Evolutionary conservation across 2,888 invertebrate genomes (phyloP), one percentile per base, ranked within the genome.

Genomic region (Coecobrya sp.): DNA sequence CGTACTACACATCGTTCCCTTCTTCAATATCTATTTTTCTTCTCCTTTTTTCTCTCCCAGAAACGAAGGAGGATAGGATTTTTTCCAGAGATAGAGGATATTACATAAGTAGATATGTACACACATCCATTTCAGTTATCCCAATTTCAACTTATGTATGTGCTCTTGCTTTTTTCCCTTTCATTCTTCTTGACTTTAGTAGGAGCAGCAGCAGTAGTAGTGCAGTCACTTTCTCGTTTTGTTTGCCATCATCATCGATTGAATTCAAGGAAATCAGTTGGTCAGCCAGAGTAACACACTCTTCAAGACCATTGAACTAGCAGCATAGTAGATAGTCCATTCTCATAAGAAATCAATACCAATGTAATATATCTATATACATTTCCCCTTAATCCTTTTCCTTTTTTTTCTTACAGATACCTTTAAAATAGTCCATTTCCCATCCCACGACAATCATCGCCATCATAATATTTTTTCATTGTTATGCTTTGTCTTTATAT

Each of bases 221-320:
- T 70, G 36, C 49, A 73, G 73, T 73, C 25, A 42, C n/a, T 45
- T 45, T 42, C 22, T 36, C 22, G 36, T 73, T 49, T 76, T 55
- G 55, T 73, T 86, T 55, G 73, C 86, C 30, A 59, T 76, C 49
- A 52, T 73, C 30, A 86, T 76, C 45, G 73, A 86, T 76, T 59
- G 73, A 86, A 55, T 76, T 73, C 59, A 76, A 55, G 42, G 22
- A 65, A 86, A 86, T 86, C 86, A 86, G 86, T 86, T 86, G 86
- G 86, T 76, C 86, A 86, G 86, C 73, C 52, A 27, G n/a, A n/a
- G 85, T 13, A 70, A 27, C 70, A 70, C 70, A n/a, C 36, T 36
- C 27, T 65, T 27, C 25, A 59, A 65, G 65, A 10, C 65, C 65
- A 65, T 65, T 65, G 59, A 59, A 59, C 59, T 49, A 49, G 10